Evolutionary conservation across 1,140 invertebrate species (phyloP), one percentile per base, ranked within the genome.

Genomic region (Aphidius gifuensis): DNA sequence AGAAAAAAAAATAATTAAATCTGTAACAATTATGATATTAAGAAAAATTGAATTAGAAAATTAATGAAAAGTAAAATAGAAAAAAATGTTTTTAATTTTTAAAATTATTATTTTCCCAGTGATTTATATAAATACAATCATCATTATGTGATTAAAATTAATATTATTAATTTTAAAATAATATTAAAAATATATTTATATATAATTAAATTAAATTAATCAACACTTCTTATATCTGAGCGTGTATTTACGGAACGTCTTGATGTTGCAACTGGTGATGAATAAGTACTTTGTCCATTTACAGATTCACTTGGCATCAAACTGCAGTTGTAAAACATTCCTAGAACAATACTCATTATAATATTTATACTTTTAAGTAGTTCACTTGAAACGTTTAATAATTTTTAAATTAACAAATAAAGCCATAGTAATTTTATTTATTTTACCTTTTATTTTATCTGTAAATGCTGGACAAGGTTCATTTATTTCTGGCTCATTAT

Each of bases 271-370:
- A 49, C 23, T 44, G 47, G 54, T 23, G 42, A 45, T 9, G 46
- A 40, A 9, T 56, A 40, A 16, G 60, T 11, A 16, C 32, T 40
- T 39, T 45, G 53, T 6, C 42, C 45, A 55, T 32, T 55, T 11
- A 23, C n/a, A 9, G 51, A 38, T 48, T 43, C 53, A 21, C 45
- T 38, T 6, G 45, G 61, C 44, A 63, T 63, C 61, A 58, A 45
- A 50, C 45, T 58, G 32, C 48, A 58, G 47, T 58, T 58, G 56
- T 49, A 58, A 16, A 53, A 53, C 46, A 58, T 58, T 23, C 61
- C 61, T 63, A 38, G 23, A 32, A 32, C 23, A 32, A 32, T 32
- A 32, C 23, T 32, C 23, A 32, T 32, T 32, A 32, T 32, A 32
- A 32, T 32, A 32, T 32, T 32, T 32, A 32, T 32, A 32, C 4